Conservation (phyloP, 30 jellyfish, hydroid and myxozoan genomes). For the Hydractinia symbiolongicarpus region DNA sequence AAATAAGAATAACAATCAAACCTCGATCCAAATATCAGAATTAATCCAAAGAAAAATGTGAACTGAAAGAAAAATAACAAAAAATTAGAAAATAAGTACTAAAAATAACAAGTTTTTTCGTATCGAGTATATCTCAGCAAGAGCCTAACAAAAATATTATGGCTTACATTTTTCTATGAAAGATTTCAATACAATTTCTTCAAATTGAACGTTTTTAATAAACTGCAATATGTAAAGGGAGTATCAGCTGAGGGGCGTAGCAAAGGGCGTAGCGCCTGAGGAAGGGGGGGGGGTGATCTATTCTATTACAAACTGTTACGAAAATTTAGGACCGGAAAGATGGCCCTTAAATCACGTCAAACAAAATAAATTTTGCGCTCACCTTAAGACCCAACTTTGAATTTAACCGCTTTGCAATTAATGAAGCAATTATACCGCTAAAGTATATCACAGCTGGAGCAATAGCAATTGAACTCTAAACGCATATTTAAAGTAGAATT, state of each 20-base stretch:
- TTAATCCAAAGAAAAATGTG: slow-evolving; percentile 57
- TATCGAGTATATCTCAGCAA: background rate
- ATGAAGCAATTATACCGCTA: slow-evolving; percentile 78
- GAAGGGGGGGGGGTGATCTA: too few relatives aligned
- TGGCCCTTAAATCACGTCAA: too few relatives aligned
- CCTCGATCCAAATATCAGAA: slow-evolving; percentile 53
- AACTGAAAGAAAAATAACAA: slow-evolving; percentile 34
- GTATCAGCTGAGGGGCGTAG: too few relatives aligned
- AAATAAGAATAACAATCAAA: background rate
- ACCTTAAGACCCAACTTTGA: slow-evolving; percentile 74
- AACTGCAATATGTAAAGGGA: too few relatives aligned
- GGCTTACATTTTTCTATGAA: too few relatives aligned
- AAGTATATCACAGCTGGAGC: slow-evolving; percentile 71
- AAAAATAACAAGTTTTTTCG: background rate
- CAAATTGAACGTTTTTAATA: too few relatives aligned
- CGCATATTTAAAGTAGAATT: too few relatives aligned
- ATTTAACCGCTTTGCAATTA: slow-evolving; percentile 53
- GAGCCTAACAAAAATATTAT: too few relatives aligned
- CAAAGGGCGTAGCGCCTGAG: too few relatives aligned
- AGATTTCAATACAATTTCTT: too few relatives aligned
- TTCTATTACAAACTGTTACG: too few relatives aligned
- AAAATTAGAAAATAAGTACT: background rate
- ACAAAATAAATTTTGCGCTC: background rate
- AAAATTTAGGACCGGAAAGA: too few relatives aligned
- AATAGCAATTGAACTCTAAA: slow-evolving; percentile 83